Evolutionary conservation across 2,797 vertebrate species (phyloP), one percentile per base, ranked within the genome.

Genomic region (Anableps anableps): DNA sequence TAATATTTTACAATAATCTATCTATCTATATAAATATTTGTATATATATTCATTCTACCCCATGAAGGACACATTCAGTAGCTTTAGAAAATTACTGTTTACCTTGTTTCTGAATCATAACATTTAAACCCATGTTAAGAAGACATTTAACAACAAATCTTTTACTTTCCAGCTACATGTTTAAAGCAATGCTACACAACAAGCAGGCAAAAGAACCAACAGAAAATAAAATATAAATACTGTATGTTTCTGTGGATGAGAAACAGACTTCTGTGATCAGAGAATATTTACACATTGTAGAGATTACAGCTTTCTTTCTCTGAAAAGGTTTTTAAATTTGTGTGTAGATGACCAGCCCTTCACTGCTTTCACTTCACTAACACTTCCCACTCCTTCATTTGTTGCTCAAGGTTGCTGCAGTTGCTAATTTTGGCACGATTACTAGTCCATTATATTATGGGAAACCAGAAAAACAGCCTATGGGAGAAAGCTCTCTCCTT

Each of bases 1-100:
- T 86, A 75, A 82, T 77, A 80, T 86, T 88, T 86, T 23, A 74
- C 77, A 82, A 71, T 29, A 47, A n/a, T 60, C 36, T 80, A 50
- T 79, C 68, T 72, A 62, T 11, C 48, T 71, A 74, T 5, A 4
- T 80, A n/a, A 34, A 60, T 83, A 38, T 58, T 55, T 72, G 64
- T 82, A 41, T 34, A 62, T 75, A 29, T 78, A 43, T 7, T n/a
- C n/a, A 16, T 60, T 51, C 9, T 48, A 36, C 9, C 29, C 66
- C 4, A 34, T 74, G 55, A 26, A 48, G 9, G 62, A 41, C 2
- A 72, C 19, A 76, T 74, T 60, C 73, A 29, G 26, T 47, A 71
- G 8, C 66, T 7, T 70, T 45, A 45, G 41, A 71, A 9, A 26
- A 45, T 45, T 23, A 26, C 38, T 6, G 23, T 68, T 5, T 68